A percentile compares a stretch with the other conserved stretches of the same genome.
These are phyloP conservation scores for Coranthus polyacanthus DNA, from an alignment of 2,797 vertebrate species.

Conservation along the genomic window DNA sequence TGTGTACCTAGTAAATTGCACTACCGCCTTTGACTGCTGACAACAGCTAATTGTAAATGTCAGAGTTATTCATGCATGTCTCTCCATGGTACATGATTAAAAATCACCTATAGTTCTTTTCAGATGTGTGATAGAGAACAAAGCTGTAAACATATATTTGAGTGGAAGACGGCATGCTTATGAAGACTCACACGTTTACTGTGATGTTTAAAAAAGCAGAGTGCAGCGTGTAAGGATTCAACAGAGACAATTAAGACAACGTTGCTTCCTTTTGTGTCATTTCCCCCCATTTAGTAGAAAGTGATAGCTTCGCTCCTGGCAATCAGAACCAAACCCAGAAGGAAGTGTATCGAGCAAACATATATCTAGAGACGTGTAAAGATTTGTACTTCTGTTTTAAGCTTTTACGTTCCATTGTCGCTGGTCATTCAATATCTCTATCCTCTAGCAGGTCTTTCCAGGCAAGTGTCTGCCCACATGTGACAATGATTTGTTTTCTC, in stretches of 20 bases:
- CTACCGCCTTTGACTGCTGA: conserved; percentile 73
- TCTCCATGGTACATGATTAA: conserved; percentile 60
- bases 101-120: conserved; percentile 72
- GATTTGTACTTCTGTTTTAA: background rate
- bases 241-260: conserved; percentile 33
- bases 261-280: conserved; percentile 23
- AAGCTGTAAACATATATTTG: conserved; percentile 60
- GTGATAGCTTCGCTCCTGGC: background rate
- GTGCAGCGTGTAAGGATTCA: background rate
- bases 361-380: background rate
- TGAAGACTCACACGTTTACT: conserved; percentile 30
- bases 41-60: conserved; percentile 83
- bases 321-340: conserved; percentile 4
- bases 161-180: conserved; percentile 8
- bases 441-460: conserved; percentile 20
- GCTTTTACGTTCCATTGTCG: conserved; percentile 16
- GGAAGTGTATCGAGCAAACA: background rate
- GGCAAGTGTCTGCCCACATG: conserved; percentile 30
- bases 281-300: conserved; percentile 3
- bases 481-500: conserved; percentile 67
- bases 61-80: conserved; percentile 72
- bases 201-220: conserved; percentile 30
- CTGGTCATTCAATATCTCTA: conserved; percentile 20
- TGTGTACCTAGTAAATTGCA: conserved; percentile 81
- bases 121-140: conserved; percentile 52